These are phyloP conservation scores for Heteractis magnifica DNA, from an alignment of 92 coral and sea anemone genomes.

Conservation along the genomic window DNA sequence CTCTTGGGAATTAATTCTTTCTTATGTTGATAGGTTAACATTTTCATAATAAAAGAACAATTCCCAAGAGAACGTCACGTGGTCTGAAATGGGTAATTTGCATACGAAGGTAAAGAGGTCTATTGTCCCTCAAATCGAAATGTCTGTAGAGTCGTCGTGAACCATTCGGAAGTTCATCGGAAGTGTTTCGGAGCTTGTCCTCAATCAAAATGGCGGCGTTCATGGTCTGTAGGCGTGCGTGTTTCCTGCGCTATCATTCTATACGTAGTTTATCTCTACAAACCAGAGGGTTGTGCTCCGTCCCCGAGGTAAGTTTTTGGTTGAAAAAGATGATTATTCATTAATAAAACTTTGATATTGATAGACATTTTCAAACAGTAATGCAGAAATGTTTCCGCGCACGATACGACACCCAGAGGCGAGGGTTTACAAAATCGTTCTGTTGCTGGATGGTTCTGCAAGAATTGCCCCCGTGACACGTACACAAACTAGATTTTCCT, in stretches of 20 bases:
- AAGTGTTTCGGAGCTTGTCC: not conserved
- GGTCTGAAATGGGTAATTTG: too few species aligned
- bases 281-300: slow-evolving; percentile 26
- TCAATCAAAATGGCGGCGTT: slow-evolving; percentile 24
- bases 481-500: too few species aligned
- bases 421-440: too few species aligned
- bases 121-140: too few species aligned
- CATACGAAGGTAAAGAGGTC: too few species aligned
- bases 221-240: not conserved
- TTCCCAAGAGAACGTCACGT: too few species aligned
- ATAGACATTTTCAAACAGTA: not conserved
- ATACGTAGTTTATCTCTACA: slow-evolving; percentile 4
- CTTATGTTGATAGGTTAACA: too few species aligned
- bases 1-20: too few species aligned
- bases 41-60: too few species aligned
- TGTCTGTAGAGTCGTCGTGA: not conserved
- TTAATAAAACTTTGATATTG: not conserved
- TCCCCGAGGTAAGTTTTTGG: slow-evolving; percentile 11
- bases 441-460: too few species aligned
- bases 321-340: not conserved
- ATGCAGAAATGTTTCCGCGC: not conserved
- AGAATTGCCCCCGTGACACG: too few species aligned
- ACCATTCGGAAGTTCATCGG: slow-evolving; percentile 3
- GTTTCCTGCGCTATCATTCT: not conserved
- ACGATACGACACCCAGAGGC: too few species aligned